These are phyloP conservation scores for Pristionchus mayeri DNA, from an alignment of 2,888 invertebrate genomes.

Conservation along the genomic window DNA sequence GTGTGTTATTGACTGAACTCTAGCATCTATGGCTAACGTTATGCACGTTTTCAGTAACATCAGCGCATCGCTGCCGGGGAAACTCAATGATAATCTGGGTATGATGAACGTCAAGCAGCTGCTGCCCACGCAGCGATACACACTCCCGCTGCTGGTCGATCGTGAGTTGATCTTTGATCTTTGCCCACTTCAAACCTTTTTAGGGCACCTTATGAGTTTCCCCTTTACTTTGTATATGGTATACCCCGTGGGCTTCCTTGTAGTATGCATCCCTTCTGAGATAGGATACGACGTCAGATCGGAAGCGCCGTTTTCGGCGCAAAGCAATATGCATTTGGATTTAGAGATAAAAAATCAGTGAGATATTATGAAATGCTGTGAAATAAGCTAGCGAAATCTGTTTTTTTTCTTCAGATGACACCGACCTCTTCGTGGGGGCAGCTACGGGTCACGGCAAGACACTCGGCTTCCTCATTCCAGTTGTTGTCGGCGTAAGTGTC, in stretches of 20 bases:
- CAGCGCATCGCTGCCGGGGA: not conserved
- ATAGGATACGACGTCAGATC: too few relatives aligned
- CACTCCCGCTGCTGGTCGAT: constrained; percentile 20
- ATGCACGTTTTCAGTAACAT: constrained; percentile 33
- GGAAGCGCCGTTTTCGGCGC: not conserved
- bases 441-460: constrained; percentile 47
- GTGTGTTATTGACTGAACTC: not conserved
- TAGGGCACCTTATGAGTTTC: not conserved
- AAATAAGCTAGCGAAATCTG: not conserved
- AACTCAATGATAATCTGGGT: not conserved
- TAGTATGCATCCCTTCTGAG: too few relatives aligned
- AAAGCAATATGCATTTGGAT: not conserved
- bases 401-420: constrained; percentile 12
- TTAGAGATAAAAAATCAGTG: not conserved
- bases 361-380: not conserved
- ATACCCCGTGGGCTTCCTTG: too few relatives aligned
- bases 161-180: not conserved
- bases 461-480: constrained; percentile 44
- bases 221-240: not conserved
- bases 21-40: too few relatives aligned
- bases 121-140: constrained; percentile 37
- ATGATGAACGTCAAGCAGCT: constrained; percentile 1
- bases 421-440: constrained; percentile 36
- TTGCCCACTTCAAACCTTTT: not conserved
- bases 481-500: not conserved